A percentile compares a stretch with the other conserved stretches of the same genome.
Evolutionary conservation across 2,113 vertebrate species (phyloP).

Genomic region (Eublepharis macularius): DNA sequence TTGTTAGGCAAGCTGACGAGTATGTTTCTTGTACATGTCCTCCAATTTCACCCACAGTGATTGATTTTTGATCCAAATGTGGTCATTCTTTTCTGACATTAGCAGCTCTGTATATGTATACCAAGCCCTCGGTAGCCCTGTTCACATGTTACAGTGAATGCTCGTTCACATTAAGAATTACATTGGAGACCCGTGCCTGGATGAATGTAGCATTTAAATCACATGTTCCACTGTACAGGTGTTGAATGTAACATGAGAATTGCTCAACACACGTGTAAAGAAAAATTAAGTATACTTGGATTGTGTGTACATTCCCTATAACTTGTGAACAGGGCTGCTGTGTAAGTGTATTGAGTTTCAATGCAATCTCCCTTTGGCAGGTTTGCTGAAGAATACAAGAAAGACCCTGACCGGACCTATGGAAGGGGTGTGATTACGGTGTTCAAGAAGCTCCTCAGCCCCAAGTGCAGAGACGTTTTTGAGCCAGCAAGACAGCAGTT

Average conservation of each 20-base stretch:
- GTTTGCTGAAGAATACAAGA: constrained; percentile 93
- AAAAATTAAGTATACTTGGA: no score
- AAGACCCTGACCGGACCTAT: constrained; percentile 88
- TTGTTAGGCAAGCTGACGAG: background rate
- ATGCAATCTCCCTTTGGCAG: constrained; percentile 58
- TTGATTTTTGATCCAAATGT: background rate
- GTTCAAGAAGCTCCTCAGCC: constrained; percentile 90
- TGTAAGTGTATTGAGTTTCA: background rate
- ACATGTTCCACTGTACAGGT: no score
- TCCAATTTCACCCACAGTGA: background rate
- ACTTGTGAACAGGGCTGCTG: background rate
- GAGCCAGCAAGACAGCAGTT: constrained; percentile 94
- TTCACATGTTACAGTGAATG: no score
- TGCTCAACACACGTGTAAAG: no score
- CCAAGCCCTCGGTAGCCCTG: background rate
- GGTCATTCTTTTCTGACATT: background rate
- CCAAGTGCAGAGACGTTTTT: constrained; percentile 87
- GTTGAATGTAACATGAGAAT: no score
- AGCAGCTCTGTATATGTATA: background rate
- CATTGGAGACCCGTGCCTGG: no score
- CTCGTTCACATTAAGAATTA: no score
- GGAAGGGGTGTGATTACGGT: constrained; percentile 92
- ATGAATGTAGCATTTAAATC: no score
- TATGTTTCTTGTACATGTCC: background rate
- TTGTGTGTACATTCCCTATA: no score